Base-by-base conservation (phyloP, 2,797 vertebrate genomes). In the Sebastes itinus region DNA sequence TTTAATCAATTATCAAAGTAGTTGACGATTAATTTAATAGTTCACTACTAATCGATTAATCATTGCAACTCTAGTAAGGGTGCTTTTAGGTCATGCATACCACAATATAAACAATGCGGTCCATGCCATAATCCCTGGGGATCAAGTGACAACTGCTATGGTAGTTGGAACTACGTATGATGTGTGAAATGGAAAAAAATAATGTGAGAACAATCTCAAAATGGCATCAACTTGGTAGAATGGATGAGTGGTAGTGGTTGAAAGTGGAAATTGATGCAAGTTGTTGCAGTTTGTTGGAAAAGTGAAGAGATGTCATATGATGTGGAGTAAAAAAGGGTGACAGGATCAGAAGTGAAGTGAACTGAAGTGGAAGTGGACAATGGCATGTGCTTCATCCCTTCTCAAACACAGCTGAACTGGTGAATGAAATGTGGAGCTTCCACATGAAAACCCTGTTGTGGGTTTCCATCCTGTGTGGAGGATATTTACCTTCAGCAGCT, bases 341-440 rank as follows among this genome's bases (percentile, higher is more conserved):
- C 25, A 2, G 67, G 77, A 67, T 81, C 55, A 52, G 62, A 74
- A 7, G 64, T 78, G 77, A 67, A 46, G 27, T 71, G 59, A 65
- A 75, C 33, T 72, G 56, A 79, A 59, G 83, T 83, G 52, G 75
- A 85, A 84, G 52, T 60, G 75, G 61, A 78, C 80, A 83, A 91
- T 92, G 88, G 92, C 89, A 95, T 94, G 94, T 95, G 95, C 92
- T 93, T 61, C 66, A 70, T 74, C 84, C 78, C 30, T 55, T 78
- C 38, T 64, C 52, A 68, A 69, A 82, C 32, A 46, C 56, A 38
- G 61, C 60, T 63, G n/a, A 30, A 59, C 35, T 11, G 32, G 10
- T 72, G 46, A 22, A 20, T 14, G 6, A 20, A 27, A 20, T 70
- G 71, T 75, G 78, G 28, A 35, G 25, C 18, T 18, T 66, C 72